These are phyloP conservation scores for Drosophila setifemur DNA, from an alignment of 1,140 invertebrate species.

Conservation along the genomic window DNA sequence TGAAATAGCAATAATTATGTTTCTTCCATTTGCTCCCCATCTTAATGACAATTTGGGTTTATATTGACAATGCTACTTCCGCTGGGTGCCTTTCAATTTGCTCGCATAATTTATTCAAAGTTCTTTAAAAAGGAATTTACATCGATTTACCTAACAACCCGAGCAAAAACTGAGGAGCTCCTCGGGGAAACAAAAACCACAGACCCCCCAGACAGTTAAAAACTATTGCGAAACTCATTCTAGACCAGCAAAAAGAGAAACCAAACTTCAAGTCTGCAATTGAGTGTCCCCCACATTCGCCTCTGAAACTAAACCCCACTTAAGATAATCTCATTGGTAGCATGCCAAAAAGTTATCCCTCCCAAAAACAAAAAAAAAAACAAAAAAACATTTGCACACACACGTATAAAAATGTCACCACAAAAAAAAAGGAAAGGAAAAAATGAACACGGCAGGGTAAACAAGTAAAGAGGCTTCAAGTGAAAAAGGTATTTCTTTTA, in stretches of 20 bases:
- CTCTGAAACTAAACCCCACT: constrained; percentile 59
- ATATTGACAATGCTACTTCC: neutral
- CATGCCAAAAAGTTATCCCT: constrained; percentile 67
- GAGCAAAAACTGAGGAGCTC: neutral
- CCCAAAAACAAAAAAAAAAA: neutral
- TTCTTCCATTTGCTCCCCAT: neutral
- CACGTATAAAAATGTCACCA: constrained; percentile 69
- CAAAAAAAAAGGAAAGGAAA: constrained; percentile 37
- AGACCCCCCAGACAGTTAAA: constrained; percentile 23
- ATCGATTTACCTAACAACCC: constrained; percentile 36
- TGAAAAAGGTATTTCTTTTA: constrained; percentile 73
- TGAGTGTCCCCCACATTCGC: constrained; percentile 8
- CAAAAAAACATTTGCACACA: constrained; percentile 1
- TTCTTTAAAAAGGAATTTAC: constrained; percentile 41
- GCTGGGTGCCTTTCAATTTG: neutral
- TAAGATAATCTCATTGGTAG: constrained; percentile 77
- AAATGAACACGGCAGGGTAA: constrained; percentile 36
- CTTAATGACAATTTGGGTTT: too few species aligned
- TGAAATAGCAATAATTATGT: too few species aligned
- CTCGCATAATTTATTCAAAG: constrained; percentile 29
- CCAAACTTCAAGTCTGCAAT: constrained; percentile 43
- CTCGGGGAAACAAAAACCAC: constrained; percentile 8
- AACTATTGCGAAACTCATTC: constrained; percentile 72
- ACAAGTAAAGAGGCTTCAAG: constrained; percentile 43
- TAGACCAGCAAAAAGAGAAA: constrained; percentile 18